Percentiles rank a stretch among this genome's conserved stretches.
These are phyloP conservation scores for Brenthis ino DNA, from an alignment of 2,888 invertebrate genomes.

Conservation along the genomic window DNA sequence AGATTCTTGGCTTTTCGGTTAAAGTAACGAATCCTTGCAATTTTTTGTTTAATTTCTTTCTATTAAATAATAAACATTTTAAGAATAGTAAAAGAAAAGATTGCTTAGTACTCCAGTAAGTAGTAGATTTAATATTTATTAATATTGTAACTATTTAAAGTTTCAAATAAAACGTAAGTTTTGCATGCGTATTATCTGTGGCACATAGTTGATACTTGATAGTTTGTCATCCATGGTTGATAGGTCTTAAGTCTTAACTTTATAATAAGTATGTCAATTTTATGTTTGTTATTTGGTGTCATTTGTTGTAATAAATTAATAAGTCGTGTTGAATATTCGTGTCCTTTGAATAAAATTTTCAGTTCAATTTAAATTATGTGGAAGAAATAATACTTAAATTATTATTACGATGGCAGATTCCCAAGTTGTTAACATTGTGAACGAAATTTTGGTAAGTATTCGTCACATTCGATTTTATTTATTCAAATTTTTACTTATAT, in stretches of 20 bases:
- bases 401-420: constrained; percentile 80
- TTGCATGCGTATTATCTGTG: neutral
- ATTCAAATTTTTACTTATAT: neutral
- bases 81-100: no score
- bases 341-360: constrained; percentile 7
- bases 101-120: no score
- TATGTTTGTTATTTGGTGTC: constrained; percentile 27
- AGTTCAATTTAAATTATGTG: constrained; percentile 1
- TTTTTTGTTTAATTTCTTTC: neutral
- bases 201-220: neutral
- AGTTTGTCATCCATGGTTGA: neutral
- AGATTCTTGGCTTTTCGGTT: constrained; percentile 14
- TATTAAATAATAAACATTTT: neutral
- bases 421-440: constrained; percentile 84
- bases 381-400: constrained; percentile 8
- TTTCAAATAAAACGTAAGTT: neutral
- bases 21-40: neutral
- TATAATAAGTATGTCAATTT: constrained; percentile 3
- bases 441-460: constrained; percentile 84
- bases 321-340: constrained; percentile 1
- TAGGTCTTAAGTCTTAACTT: neutral
- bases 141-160: neutral
- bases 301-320: constrained; percentile 8
- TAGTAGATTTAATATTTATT: no score
- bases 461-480: neutral